These are phyloP conservation scores for Ctenomys sociabilis DNA, from an alignment of 2,113 vertebrate genomes.

Conservation along the genomic window DNA sequence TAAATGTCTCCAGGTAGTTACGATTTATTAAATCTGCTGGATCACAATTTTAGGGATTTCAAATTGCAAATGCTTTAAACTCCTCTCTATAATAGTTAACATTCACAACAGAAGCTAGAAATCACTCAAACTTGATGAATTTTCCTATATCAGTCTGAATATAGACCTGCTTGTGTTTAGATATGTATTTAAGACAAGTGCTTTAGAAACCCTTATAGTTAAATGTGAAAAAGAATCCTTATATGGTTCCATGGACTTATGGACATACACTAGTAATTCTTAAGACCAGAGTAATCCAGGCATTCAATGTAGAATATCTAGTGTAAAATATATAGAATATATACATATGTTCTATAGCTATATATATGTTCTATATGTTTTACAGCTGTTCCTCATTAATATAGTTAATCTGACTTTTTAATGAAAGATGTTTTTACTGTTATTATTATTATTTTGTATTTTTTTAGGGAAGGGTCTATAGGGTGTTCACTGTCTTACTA, in stretches of 20 bases:
- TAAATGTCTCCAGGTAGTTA: not conserved
- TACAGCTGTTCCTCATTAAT: too few relatives aligned
- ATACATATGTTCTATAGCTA: too few relatives aligned
- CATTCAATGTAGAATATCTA: slow-evolving; percentile 6
- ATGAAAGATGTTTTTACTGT: too few relatives aligned
- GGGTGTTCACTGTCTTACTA: too few relatives aligned
- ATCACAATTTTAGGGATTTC: slow-evolving; percentile 47
- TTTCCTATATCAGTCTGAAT: not conserved
- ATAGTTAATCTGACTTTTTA: too few relatives aligned
- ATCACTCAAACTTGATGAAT: slow-evolving; percentile 5
- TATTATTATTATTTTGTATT: too few relatives aligned
- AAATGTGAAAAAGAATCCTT: slow-evolving; percentile 15
- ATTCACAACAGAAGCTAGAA: not conserved
- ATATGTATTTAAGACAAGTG: not conserved
- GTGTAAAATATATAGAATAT: not conserved
- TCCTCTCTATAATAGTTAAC: slow-evolving; percentile 1
- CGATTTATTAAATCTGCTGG: not conserved
- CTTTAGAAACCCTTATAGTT: not conserved
- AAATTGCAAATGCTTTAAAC: not conserved
- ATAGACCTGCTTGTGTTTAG: not conserved
- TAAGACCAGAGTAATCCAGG: not conserved
- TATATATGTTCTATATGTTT: too few relatives aligned
- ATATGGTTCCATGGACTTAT: not conserved
- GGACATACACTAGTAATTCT: not conserved
- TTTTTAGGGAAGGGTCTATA: too few relatives aligned